Percentiles rank a stretch among this genome's conserved stretches.
These are phyloP conservation scores for Trachelus stipa DNA, from an alignment of 2,888 invertebrate species.

Conservation along the genomic window DNA sequence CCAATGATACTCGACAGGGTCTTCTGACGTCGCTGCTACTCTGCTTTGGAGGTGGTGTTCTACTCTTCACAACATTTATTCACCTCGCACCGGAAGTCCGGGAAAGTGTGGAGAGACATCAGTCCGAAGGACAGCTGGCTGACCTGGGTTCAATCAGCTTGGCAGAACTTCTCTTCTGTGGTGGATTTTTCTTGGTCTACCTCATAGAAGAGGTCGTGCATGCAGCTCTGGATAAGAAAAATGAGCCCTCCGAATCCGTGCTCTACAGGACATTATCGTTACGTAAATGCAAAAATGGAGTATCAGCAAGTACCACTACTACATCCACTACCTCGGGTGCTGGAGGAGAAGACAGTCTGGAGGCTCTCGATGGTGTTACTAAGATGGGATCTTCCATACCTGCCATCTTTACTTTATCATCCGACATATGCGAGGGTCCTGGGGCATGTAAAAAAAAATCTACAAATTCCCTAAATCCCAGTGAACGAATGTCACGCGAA, in stretches of 20 bases:
- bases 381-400: conserved; percentile 28
- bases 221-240: conserved; percentile 67
- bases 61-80: conserved; percentile 74
- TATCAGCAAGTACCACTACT: conserved; percentile 53
- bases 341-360: not conserved
- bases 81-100: conserved; percentile 76
- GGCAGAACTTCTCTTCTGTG: conserved; percentile 71
- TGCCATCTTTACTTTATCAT: conserved; percentile 52
- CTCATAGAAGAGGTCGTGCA: conserved; percentile 74
- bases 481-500: not conserved
- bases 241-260: conserved; percentile 64
- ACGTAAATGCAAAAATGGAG: conserved; percentile 66
- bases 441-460: not conserved
- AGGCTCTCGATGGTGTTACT: not conserved
- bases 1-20: conserved; percentile 57
- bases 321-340: conserved; percentile 33
- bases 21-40: conserved; percentile 71
- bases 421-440: not conserved
- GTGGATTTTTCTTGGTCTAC: conserved; percentile 75
- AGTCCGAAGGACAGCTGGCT: conserved; percentile 65
- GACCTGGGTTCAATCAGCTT: conserved; percentile 67
- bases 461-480: not conserved
- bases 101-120: conserved; percentile 69
- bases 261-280: conserved; percentile 71
- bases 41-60: conserved; percentile 76